These are phyloP conservation scores for Copidosoma aretas DNA, from an alignment of 2,888 invertebrate genomes.

Conservation along the genomic window DNA sequence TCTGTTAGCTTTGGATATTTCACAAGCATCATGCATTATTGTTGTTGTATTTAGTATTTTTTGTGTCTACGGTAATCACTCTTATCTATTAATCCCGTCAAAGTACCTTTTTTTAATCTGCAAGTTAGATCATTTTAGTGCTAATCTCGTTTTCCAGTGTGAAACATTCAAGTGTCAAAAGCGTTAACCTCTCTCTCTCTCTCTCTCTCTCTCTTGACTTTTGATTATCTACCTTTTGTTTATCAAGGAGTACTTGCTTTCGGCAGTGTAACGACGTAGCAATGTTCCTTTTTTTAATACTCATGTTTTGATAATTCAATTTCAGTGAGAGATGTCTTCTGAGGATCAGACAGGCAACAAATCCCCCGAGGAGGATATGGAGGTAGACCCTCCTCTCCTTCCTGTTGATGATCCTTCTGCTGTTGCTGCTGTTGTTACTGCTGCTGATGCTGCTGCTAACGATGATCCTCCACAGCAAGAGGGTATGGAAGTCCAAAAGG, in stretches of 20 bases:
- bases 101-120: neutral
- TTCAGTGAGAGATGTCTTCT: conserved; percentile 39
- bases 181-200: neutral
- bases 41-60: neutral
- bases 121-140: neutral
- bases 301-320: conserved; percentile 17
- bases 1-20: conserved; percentile 16
- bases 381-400: conserved; percentile 26
- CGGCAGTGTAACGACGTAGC: neutral
- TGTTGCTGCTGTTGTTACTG: neutral
- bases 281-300: neutral
- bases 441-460: neutral
- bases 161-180: too few species aligned
- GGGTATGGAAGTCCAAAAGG: conserved; percentile 4
- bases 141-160: neutral
- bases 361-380: conserved; percentile 41
- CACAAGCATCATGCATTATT: conserved; percentile 10
- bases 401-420: neutral
- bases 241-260: neutral
- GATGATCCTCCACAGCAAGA: conserved; percentile 24
- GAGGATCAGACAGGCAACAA: conserved; percentile 32
- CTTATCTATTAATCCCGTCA: neutral
- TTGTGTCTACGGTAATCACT: conserved; percentile 7
- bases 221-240: neutral
- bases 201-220: neutral